Evolutionary conservation across 2,113 vertebrate species (phyloP).

Genomic region (Gyps fulvus): DNA sequence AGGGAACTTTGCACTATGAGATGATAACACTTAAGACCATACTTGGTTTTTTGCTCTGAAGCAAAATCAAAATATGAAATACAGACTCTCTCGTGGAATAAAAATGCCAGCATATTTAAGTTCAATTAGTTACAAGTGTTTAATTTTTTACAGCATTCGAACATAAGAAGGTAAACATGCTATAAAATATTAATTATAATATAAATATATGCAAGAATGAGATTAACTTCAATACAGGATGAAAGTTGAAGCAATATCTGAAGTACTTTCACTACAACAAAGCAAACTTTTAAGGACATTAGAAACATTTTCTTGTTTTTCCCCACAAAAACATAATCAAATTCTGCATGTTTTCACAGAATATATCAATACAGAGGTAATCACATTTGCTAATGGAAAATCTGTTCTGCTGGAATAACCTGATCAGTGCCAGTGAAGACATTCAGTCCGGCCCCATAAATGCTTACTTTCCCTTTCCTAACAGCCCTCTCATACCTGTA

Average conservation of each 20-base stretch:
- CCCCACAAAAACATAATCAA: not conserved
- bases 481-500: not conserved
- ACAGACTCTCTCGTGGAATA: not conserved
- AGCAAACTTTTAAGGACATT: not conserved
- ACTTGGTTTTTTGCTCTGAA: not conserved
- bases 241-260: not conserved
- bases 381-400: conserved; percentile 24
- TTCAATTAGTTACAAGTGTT: not conserved
- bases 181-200: not conserved
- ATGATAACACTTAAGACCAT: not conserved
- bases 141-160: not conserved
- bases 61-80: not conserved
- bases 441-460: not conserved
- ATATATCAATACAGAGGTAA: not conserved
- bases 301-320: not conserved
- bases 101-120: not conserved
- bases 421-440: not conserved
- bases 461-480: not conserved
- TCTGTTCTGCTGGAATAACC: not conserved
- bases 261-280: not conserved
- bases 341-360: not conserved
- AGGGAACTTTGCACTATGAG: not conserved
- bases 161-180: not conserved
- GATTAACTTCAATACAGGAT: not conserved
- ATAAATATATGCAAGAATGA: not conserved